Base-by-base conservation (phyloP, 2,113 vertebrate genomes). In the Sinocyclocheilus rhinocerous region DNA sequence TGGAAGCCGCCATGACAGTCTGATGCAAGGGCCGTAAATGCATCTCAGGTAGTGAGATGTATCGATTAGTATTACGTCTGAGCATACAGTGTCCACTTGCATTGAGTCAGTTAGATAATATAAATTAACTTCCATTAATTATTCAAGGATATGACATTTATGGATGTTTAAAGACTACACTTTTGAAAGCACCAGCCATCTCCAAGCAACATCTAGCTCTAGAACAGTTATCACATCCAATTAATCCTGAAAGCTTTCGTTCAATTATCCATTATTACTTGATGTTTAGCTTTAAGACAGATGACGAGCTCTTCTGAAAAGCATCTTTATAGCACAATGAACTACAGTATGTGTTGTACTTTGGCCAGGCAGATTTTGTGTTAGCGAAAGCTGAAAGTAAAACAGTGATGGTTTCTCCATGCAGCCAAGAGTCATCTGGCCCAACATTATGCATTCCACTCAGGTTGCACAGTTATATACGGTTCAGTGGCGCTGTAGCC, bases 401-500 rank as follows among this genome's bases (percentile, higher is more conserved):
- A 84, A 76, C 83, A 81, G 36, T 48, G 12, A 65, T 76, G 50
- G 16, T 36, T 52, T 59, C 48, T 52, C 33, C 79, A 89, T 52
- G 65, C 77, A 72, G 73, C 73, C 65, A 16, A 24, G 81, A 57
- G 29, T 83, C 78, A 50, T n/a, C 22, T 48, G 52, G 36, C n/a
- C 45, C 63, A 81, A 76, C 86, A 85, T 90, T 85, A 86, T 15
- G 50, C 77, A 90, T 90, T 89, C 85, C 48, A 59, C 76, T 86
- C 86, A 69, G 48, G 85, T 84, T 55, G 24, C 24, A 11, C 73
- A 76, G 81, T 89, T 86, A 85, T 73, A 86, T 81, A 89, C 83
- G 87, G 88, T 89, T 89, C 88, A 89, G 77, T 33, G 59, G 29
- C 24, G 76, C 88, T 78, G 83, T 90, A 90, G 86, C 90, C 89